Conservation (phyloP, 35 echinoderm and acorn worm genomes). For the Heliocidaris tuberculata region DNA sequence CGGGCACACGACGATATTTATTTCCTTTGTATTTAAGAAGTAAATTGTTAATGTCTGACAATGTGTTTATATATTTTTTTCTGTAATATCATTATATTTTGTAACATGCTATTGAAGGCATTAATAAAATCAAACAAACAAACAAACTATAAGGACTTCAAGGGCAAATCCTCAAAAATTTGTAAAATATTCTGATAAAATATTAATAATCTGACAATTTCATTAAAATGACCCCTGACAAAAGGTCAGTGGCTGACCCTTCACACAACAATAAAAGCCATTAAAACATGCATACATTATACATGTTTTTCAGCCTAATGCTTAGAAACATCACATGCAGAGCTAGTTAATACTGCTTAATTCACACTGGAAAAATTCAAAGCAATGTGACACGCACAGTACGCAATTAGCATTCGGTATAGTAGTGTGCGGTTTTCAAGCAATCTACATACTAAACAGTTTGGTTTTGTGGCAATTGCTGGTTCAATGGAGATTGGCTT, state of each 20-base stretch:
- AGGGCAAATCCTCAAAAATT: not conserved
- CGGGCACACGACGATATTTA: too few relatives aligned
- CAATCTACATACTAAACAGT: constrained; percentile 12
- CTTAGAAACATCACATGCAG: not conserved
- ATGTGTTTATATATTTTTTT: too few relatives aligned
- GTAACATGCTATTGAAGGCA: too few relatives aligned
- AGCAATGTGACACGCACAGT: not conserved
- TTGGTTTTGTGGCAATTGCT: not conserved
- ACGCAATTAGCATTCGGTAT: not conserved
- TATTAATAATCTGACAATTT: not conserved
- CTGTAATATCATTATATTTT: too few relatives aligned
- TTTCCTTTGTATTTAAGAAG: too few relatives aligned
- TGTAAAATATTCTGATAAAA: not conserved
- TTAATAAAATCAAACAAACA: too few relatives aligned
- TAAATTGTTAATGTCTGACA: too few relatives aligned
- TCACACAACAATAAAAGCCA: not conserved
- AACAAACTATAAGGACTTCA: not conserved
- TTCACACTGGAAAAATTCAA: not conserved
- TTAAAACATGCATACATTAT: not conserved
- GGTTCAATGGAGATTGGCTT: not conserved
- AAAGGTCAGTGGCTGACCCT: too few relatives aligned
- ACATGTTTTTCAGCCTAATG: not conserved
- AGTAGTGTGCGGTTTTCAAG: not conserved
- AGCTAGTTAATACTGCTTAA: not conserved
- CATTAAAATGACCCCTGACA: not conserved